Percentiles rank a stretch among this genome's conserved stretches.
Evolutionary conservation across 2,113 vertebrate species (phyloP).

Genomic region (Notothenia coriiceps): DNA sequence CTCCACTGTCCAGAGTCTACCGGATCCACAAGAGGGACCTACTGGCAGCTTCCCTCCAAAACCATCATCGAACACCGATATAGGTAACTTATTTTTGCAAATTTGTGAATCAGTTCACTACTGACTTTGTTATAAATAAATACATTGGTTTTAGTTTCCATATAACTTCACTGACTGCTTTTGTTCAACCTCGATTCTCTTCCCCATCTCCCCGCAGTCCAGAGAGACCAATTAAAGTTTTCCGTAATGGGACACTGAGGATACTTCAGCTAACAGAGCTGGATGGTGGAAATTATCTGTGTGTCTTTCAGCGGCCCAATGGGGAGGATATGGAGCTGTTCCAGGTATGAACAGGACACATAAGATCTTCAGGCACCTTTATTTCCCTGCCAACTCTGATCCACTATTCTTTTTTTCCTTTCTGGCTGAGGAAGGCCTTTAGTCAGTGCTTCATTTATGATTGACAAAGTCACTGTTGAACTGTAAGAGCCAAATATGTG

Average conservation of each 20-base stretch:
- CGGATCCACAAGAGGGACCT: constrained; percentile 70
- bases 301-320: constrained; percentile 82
- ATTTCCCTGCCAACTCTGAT: constrained; percentile 12
- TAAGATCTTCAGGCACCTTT: background rate
- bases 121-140: background rate
- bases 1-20: constrained; percentile 85
- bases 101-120: background rate
- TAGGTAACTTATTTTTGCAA: constrained; percentile 70
- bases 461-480: background rate
- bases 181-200: constrained; percentile 25
- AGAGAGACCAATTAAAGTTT: constrained; percentile 82
- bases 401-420: background rate
- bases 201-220: constrained; percentile 73
- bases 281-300: constrained; percentile 83
- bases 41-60: constrained; percentile 85
- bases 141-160: background rate
- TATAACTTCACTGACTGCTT: constrained; percentile 25
- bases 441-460: constrained; percentile 1
- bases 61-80: constrained; percentile 79
- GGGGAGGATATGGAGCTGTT: constrained; percentile 85
- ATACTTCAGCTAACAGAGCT: constrained; percentile 83
- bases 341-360: constrained; percentile 63
- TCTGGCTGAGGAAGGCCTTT: too few relatives aligned
- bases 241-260: constrained; percentile 85
- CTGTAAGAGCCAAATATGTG: background rate